A percentile compares a stretch with the other conserved stretches of the same genome.
phyloP scores from a whole-genome alignment of 1,140 invertebrate genomes.

The Bursaphelenchus mucronatus region DNA sequence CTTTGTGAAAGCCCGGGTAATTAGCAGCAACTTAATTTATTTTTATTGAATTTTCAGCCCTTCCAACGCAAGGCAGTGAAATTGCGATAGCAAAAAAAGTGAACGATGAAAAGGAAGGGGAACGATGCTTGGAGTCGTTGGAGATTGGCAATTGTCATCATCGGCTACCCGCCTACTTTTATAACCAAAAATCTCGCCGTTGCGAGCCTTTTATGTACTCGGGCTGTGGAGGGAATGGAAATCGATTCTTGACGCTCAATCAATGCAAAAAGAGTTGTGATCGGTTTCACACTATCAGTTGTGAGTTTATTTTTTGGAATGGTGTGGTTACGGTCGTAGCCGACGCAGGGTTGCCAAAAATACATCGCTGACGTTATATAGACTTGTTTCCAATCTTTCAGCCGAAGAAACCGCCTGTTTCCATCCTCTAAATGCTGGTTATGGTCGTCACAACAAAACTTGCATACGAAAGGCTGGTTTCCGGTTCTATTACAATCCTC shows the following conservation, averaged over 20 bases:
- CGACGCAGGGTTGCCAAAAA: no score
- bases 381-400: constrained; percentile 18
- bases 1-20: constrained; percentile 47
- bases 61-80: constrained; percentile 9
- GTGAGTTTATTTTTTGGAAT: constrained; percentile 17
- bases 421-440: constrained; percentile 45
- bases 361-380: no score
- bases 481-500: constrained; percentile 49
- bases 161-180: constrained; percentile 47
- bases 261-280: constrained; percentile 47
- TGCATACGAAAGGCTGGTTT: constrained; percentile 46
- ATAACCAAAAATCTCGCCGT: constrained; percentile 26
- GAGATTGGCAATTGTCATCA: constrained; percentile 38
- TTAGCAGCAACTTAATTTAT: background rate
- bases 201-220: constrained; percentile 54
- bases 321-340: no score
- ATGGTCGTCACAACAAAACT: constrained; percentile 41
- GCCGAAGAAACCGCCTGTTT: constrained; percentile 44
- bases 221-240: constrained; percentile 53
- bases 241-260: constrained; percentile 49
- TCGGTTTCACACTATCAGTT: constrained; percentile 21
- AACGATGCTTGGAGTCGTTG: constrained; percentile 42
- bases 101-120: constrained; percentile 27
- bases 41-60: background rate
- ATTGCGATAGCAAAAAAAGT: constrained; percentile 13